These are phyloP conservation scores for Phymatocera aterrima DNA, from an alignment of 2,888 invertebrate genomes.

Conservation along the genomic window DNA sequence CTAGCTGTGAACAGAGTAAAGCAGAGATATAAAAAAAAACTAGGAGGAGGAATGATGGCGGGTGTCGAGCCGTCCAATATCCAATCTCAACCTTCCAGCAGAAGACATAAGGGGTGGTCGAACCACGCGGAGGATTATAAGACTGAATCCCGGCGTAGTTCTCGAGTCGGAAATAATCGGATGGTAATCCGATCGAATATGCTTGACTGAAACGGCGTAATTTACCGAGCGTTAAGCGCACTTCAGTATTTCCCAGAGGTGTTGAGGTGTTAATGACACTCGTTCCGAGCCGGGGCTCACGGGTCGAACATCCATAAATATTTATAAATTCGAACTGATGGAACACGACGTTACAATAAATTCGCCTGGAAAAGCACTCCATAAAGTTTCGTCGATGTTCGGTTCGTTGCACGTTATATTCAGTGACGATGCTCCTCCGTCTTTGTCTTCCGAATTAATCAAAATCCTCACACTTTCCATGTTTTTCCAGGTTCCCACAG, in stretches of 20 bases:
- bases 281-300: too few relatives aligned
- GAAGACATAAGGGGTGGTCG: conserved; percentile 7
- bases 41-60: not conserved
- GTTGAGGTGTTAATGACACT: not conserved
- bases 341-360: not conserved
- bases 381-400: not conserved
- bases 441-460: not conserved
- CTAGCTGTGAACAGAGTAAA: conserved; percentile 8
- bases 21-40: not conserved
- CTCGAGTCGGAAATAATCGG: conserved; percentile 9
- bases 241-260: not conserved
- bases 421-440: not conserved
- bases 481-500: conserved; percentile 83
- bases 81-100: not conserved
- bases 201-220: conserved; percentile 3
- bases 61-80: not conserved
- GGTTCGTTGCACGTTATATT: not conserved
- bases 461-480: not conserved
- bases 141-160: not conserved
- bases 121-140: conserved; percentile 5
- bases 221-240: not conserved
- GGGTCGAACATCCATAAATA: conserved; percentile 5
- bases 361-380: not conserved
- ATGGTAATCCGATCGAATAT: not conserved
- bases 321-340: not conserved